These are phyloP conservation scores for Harmothoe impar DNA, from an alignment of 2,888 invertebrate species.

Conservation along the genomic window DNA sequence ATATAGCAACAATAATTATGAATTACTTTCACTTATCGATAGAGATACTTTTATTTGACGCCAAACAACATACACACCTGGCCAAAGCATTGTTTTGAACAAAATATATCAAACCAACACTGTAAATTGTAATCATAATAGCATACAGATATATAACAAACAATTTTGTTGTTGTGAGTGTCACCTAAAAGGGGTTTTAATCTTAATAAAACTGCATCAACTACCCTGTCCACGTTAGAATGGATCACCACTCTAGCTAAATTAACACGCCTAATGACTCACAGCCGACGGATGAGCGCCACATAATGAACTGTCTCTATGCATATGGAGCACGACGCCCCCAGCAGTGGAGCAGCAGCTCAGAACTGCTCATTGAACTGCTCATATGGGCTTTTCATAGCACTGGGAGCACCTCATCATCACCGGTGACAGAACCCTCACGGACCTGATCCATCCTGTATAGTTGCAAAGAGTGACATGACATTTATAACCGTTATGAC, in stretches of 20 bases:
- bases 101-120: no score
- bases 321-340: neutral
- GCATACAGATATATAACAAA: no score
- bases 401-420: no score
- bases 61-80: slow-evolving; percentile 18
- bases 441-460: no score
- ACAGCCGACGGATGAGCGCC: neutral
- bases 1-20: neutral
- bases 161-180: no score
- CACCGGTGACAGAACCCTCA: no score
- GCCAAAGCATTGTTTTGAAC: neutral
- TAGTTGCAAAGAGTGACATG: no score
- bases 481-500: no score
- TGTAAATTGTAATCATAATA: no score
- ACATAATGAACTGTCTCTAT: neutral
- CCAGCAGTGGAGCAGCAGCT: neutral
- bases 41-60: slow-evolving; percentile 1
- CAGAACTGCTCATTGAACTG: neutral
- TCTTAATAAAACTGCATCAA: neutral
- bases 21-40: neutral
- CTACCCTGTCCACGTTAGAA: neutral
- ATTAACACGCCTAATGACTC: neutral
- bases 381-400: slow-evolving; percentile 16
- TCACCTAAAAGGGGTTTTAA: neutral
- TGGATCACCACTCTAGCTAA: neutral